A percentile compares a stretch with the other conserved stretches of the same genome.
phyloP scores from a whole-genome alignment of 1,140 invertebrate genomes.

The Phocides pigmalion region DNA sequence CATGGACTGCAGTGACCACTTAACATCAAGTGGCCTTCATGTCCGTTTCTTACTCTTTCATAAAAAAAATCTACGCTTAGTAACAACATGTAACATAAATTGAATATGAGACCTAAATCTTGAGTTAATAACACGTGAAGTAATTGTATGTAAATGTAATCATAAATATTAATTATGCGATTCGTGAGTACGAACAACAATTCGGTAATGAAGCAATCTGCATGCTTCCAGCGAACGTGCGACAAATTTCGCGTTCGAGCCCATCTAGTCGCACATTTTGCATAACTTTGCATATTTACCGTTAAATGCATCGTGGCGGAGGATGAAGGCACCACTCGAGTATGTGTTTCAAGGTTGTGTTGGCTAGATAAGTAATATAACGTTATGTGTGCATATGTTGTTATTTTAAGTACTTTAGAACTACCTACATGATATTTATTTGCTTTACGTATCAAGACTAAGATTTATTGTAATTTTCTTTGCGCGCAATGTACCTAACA shows the following conservation, averaged over 20 bases:
- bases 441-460: background rate
- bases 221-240: constrained; percentile 51
- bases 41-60: too few relatives aligned
- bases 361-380: constrained; percentile 9
- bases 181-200: constrained; percentile 4
- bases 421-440: constrained; percentile 1
- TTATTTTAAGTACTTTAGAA: constrained; percentile 5
- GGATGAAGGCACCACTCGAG: background rate
- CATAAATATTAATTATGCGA: constrained; percentile 6
- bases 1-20: too few relatives aligned
- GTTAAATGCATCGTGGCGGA: constrained; percentile 52
- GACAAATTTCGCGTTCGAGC: constrained; percentile 65
- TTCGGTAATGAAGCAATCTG: constrained; percentile 64
- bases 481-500: background rate
- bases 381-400: constrained; percentile 3
- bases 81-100: background rate
- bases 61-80: too few relatives aligned
- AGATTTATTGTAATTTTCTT: background rate
- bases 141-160: constrained; percentile 1
- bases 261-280: constrained; percentile 57
- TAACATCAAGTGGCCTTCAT: too few relatives aligned
- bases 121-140: background rate
- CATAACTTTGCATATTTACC: constrained; percentile 77
- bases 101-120: background rate
- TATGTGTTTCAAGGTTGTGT: constrained; percentile 15